Evolutionary conservation across 2,888 invertebrate genomes (phyloP), one percentile per base, ranked within the genome.

Genomic region (Xestobium rufovillosum): DNA sequence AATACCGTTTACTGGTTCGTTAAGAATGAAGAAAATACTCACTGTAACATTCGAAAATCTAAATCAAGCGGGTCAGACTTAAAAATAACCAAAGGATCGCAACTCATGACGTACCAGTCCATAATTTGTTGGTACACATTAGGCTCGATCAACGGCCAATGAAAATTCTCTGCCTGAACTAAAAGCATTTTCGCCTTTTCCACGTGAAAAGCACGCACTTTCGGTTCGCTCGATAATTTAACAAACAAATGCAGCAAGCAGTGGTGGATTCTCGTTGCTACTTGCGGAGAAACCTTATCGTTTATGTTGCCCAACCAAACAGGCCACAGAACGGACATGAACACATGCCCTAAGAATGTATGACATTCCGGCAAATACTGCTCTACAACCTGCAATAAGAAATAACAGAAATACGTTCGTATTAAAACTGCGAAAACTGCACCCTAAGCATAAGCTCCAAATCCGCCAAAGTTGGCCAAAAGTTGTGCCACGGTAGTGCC

Each of bases 21-120:
- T n/a, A n/a, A n/a, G n/a, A n/a, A n/a, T n/a, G n/a, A n/a, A n/a
- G 6, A 37, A 25, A 33, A 32, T 14, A 60, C 65, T 57, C 60
- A 78, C 78, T 73, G 72, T 38, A 79, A 64, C 14, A 77, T 67
- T 26, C 75, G 71, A 31, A 67, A 65, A 54, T 80, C 78, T 31
- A 76, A 67, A 41, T 73, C 70, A 47, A 72, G 66, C 38, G 65
- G 68, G 41, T 71, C 70, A 16, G 65, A 55, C 49, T 66, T 67
- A 13, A 84, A 65, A 17, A 83, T 71, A 39, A 82, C 80, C 34
- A 72, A 66, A 0, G 83, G 76, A 61, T 85, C 82, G 51, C 78
- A 78, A 42, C 78, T 78, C 70, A 78, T 76, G 4, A 83, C 73
- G 49, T 81, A 79, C 83, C 84, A 84, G 57, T 80, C 80, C 48